phyloP scores from a whole-genome alignment of 1,140 invertebrate species.

The Drosophila biarmipes region DNA sequence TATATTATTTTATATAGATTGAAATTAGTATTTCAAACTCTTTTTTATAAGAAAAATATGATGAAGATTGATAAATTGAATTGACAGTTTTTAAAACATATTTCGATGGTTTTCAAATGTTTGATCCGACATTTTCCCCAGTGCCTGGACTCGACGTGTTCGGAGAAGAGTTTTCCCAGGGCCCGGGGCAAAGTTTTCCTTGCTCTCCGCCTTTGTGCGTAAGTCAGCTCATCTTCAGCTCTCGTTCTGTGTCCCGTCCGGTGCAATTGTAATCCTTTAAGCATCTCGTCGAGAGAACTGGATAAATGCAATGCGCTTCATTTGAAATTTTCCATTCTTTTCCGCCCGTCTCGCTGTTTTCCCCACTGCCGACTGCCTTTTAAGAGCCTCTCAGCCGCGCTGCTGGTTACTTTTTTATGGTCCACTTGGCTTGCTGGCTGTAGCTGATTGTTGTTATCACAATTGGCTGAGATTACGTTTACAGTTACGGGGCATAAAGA shows the following conservation, averaged over 20 bases:
- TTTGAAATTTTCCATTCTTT: slow-evolving; percentile 62
- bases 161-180: slow-evolving; percentile 2
- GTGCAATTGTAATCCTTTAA: slow-evolving; percentile 75
- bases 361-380: slow-evolving; percentile 39
- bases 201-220: slow-evolving; percentile 32
- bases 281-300: slow-evolving; percentile 62
- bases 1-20: too few relatives aligned
- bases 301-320: slow-evolving; percentile 72
- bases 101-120: neutral
- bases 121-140: neutral
- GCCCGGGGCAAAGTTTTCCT: slow-evolving; percentile 35
- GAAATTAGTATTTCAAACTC: too few relatives aligned
- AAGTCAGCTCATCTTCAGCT: slow-evolving; percentile 44
- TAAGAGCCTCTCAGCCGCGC: slow-evolving; percentile 48
- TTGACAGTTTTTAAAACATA: too few relatives aligned
- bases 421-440: slow-evolving; percentile 54
- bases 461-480: slow-evolving; percentile 73
- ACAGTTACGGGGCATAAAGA: slow-evolving; percentile 61
- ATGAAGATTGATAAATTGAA: too few relatives aligned
- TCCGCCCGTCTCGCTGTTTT: slow-evolving; percentile 18
- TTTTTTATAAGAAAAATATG: too few relatives aligned
- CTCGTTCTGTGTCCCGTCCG: slow-evolving; percentile 15
- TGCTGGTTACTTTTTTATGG: slow-evolving; percentile 67
- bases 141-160: slow-evolving; percentile 4
- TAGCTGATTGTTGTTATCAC: slow-evolving; percentile 74